Evolutionary conservation across 2,113 vertebrate species (phyloP), one percentile per base, ranked within the genome.

Genomic region (Cettia cetti): DNA sequence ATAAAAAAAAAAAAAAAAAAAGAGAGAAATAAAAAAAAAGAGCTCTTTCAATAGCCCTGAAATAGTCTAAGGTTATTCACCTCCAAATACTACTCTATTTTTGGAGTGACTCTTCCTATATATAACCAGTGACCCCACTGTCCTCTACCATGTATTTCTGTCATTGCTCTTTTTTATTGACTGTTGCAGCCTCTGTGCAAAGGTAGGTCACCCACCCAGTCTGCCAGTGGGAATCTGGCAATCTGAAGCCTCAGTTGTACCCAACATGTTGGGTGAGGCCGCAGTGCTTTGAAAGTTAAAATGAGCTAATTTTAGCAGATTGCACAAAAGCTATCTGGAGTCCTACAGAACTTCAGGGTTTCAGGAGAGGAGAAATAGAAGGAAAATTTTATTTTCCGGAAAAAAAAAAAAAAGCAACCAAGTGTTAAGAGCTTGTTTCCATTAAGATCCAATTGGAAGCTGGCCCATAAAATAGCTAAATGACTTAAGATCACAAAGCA

Each of bases 71-170:
- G 76, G 90, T 82, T 61, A 89, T 39, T 65, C 56, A 90, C 68
- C 69, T 94, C 76, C 24, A 78, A 90, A 83, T 47, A 59, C 30
- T 17, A 59, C 42, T 83, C 88, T 93, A 95, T 96, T 94, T 96
- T 86, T 93, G 80, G 88, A 93, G 44, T 24, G 71, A 57, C 69
- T 61, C 90, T 56, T 96, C 15, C 90, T 93, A 92, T 86, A 86
- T 78, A 90, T 93, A 96, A 86, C 39, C 82, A 81, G n/a, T 85
- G 87, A 89, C 57, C 44, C 33, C 61, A 64, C 75, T 63, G 84
- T 91, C 79, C 83, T 93, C 79, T 63, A 72, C 22, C 42, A 56
- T 13, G 31, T 81, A 68, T 92, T 94, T 91, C 47, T 95, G 80
- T 90, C 79, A 50, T 33, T 85, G 94, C 72, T 90, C 65, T 92